These are phyloP conservation scores for Eledone cirrhosa DNA, from an alignment of 2,888 invertebrate genomes.

Conservation along the genomic window DNA sequence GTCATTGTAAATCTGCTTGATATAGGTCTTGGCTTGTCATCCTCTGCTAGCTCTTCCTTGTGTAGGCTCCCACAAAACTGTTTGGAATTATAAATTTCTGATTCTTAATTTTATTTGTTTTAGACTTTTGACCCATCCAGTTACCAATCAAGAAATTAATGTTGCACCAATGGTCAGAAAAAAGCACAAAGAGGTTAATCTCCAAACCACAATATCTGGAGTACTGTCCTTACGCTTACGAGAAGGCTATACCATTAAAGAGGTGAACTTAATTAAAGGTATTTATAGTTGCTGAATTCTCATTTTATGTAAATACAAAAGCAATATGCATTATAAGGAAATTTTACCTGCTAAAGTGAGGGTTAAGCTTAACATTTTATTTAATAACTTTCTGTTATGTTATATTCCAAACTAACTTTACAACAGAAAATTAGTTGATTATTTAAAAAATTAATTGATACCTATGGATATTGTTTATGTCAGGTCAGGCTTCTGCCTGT, in stretches of 20 bases:
- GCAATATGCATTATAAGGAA: too few relatives aligned
- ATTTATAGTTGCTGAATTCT: neutral
- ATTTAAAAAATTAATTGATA: too few relatives aligned
- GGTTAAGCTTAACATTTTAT: too few relatives aligned
- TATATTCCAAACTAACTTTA: too few relatives aligned
- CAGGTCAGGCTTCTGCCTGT: too few relatives aligned
- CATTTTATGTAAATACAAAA: neutral
- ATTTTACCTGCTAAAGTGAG: too few relatives aligned
- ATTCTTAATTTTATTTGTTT: neutral
- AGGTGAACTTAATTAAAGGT: conserved; percentile 56
- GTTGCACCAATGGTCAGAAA: conserved; percentile 74
- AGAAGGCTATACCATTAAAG: conserved; percentile 78
- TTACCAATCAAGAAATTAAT: conserved; percentile 41
- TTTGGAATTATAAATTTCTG: neutral
- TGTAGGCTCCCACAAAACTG: too few relatives aligned
- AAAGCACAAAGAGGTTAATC: conserved; percentile 73
- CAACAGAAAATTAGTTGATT: too few relatives aligned
- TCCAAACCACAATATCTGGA: conserved; percentile 72
- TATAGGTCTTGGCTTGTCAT: too few relatives aligned
- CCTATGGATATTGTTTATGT: too few relatives aligned
- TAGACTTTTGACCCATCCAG: conserved; percentile 46
- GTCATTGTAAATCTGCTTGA: neutral
- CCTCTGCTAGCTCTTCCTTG: neutral
- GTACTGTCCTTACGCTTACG: conserved; percentile 78
- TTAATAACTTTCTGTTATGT: too few relatives aligned